A percentile compares a stretch with the other conserved stretches of the same genome.
phyloP scores from a whole-genome alignment of 2,797 vertebrate genomes.

The Miopithecus talapoin region DNA sequence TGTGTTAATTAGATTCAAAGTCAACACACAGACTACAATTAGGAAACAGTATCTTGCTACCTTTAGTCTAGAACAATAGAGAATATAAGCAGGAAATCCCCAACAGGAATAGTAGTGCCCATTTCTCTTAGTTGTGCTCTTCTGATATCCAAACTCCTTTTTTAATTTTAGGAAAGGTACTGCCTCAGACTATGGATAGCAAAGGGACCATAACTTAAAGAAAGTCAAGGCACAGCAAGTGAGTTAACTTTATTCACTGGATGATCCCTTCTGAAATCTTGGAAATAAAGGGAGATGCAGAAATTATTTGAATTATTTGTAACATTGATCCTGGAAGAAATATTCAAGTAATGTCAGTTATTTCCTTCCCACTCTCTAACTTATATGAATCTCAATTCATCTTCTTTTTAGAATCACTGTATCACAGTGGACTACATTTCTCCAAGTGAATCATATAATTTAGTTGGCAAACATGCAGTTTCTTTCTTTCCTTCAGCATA shows the following conservation, averaged over 20 bases:
- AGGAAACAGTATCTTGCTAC: neutral
- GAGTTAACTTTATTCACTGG: neutral
- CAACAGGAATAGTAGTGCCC: neutral
- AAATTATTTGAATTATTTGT: neutral
- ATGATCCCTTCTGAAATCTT: neutral
- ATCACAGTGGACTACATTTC: neutral
- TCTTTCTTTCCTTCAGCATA: neutral
- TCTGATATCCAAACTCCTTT: neutral
- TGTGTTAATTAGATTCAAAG: neutral
- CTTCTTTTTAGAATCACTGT: neutral
- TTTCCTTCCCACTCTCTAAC: neutral
- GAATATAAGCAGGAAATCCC: neutral
- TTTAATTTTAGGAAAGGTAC: neutral
- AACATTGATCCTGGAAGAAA: neutral
- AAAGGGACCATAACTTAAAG: neutral
- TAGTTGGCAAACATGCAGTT: neutral
- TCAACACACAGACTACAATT: neutral
- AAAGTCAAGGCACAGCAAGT: neutral
- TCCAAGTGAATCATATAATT: neutral
- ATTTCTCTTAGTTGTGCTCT: neutral
- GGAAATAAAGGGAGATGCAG: neutral
- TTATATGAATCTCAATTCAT: neutral
- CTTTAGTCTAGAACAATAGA: neutral
- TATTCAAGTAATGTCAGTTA: neutral
- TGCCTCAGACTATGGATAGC: neutral